These are phyloP conservation scores for Charina bottae DNA, from an alignment of 2,113 vertebrate genomes.

Conservation along the genomic window DNA sequence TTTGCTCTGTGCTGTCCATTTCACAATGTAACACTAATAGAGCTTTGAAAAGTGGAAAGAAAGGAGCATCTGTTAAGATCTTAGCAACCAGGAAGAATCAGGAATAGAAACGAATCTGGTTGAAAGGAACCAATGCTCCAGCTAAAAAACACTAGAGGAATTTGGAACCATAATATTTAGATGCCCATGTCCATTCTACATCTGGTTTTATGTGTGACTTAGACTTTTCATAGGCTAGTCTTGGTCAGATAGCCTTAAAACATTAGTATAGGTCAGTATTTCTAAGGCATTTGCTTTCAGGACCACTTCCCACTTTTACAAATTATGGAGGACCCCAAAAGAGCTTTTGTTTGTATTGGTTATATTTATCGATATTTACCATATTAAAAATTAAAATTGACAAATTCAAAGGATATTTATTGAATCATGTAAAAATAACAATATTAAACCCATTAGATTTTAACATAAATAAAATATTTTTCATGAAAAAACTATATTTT, in stretches of 20 bases:
- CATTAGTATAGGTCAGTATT: not conserved
- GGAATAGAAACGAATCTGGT: not conserved
- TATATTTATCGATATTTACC: not conserved
- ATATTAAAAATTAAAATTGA: not conserved
- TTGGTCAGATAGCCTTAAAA: not conserved
- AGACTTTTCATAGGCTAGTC: not conserved
- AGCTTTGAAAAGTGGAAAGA: not conserved
- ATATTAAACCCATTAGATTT: not conserved
- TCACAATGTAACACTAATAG: not conserved
- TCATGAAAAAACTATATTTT: not conserved
- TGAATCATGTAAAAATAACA: not conserved
- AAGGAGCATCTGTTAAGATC: not conserved
- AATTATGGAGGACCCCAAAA: not conserved
- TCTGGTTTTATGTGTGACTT: not conserved
- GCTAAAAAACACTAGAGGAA: not conserved
- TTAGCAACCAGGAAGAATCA: not conserved
- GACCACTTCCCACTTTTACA: not conserved
- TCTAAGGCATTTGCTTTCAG: not conserved
- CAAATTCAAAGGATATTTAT: not conserved
- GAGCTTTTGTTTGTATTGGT: not conserved
- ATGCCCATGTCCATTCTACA: not conserved
- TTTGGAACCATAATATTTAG: not conserved
- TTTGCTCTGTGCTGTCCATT: not conserved
- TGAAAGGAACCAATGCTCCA: not conserved
- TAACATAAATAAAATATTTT: not conserved